Percentiles rank a stretch among this genome's conserved stretches.
Conservation (phyloP, 2,888 invertebrate species). For the Himalopsyche anomala region DNA sequence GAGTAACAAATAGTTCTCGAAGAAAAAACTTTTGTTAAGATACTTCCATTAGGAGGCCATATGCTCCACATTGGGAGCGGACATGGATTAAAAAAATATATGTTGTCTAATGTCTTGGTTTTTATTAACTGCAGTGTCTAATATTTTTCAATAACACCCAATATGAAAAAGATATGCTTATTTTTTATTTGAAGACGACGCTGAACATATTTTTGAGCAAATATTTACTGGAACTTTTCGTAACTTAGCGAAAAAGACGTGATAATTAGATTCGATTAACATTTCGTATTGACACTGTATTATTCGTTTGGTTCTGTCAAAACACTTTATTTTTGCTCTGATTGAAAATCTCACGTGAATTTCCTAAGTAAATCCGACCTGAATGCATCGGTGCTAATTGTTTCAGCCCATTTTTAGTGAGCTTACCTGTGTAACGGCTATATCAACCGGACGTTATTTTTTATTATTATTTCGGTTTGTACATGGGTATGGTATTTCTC, state of each 20-base stretch:
- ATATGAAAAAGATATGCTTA: too few species aligned
- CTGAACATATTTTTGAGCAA: too few species aligned
- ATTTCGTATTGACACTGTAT: background rate
- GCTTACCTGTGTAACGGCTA: background rate
- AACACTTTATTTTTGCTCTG: background rate
- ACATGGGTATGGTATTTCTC: background rate
- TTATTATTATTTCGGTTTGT: background rate
- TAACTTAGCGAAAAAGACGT: background rate
- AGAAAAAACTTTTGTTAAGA: too few species aligned
- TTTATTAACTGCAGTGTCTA: too few species aligned
- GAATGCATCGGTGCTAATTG: conserved; percentile 9
- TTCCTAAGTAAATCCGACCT: conserved; percentile 23
- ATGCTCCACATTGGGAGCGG: too few species aligned
- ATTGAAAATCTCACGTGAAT: conserved; percentile 12
- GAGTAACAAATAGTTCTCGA: too few species aligned
- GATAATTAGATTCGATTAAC: background rate
- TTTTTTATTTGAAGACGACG: too few species aligned
- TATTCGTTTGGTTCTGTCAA: background rate
- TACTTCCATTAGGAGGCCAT: too few species aligned
- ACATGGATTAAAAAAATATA: too few species aligned
- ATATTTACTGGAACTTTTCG: too few species aligned
- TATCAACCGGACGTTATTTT: background rate
- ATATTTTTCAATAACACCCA: too few species aligned
- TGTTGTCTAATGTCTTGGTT: too few species aligned
- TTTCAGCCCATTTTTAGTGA: background rate